Conservation (phyloP, 2,113 vertebrate genomes). For the Chlamydotis undulata region DNA sequence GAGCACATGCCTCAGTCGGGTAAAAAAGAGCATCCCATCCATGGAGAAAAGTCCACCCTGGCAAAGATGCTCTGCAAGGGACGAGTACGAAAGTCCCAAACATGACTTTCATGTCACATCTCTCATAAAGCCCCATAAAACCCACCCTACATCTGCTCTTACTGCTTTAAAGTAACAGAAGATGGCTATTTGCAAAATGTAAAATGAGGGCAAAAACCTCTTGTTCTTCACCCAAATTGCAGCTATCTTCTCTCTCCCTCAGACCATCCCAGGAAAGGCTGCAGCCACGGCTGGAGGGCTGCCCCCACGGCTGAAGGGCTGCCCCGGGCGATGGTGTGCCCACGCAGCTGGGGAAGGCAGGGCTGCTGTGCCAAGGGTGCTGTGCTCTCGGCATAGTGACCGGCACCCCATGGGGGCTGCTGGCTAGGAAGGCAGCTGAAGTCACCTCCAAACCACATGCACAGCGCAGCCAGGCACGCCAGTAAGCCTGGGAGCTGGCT, state of each 20-base stretch:
- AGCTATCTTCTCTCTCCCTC: fast-evolving
- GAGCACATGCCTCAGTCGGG: background rate
- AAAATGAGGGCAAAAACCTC: background rate
- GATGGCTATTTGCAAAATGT: background rate
- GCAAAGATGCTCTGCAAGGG: background rate
- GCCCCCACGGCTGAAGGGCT: fast-evolving
- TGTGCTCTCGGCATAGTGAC: fast-evolving
- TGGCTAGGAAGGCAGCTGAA: background rate
- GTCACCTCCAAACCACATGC: background rate
- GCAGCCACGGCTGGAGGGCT: background rate
- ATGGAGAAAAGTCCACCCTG: background rate
- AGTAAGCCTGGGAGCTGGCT: background rate
- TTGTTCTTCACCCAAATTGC: background rate
- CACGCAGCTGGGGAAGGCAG: background rate
- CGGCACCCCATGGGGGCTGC: fast-evolving
- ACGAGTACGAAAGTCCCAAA: background rate
- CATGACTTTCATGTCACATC: fast-evolving
- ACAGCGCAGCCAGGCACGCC: fast-evolving
- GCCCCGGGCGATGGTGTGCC: fast-evolving
- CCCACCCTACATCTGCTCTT: background rate
- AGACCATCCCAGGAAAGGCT: fast-evolving
- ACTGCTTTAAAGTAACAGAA: background rate
- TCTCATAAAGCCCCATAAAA: background rate
- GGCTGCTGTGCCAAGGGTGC: background rate
- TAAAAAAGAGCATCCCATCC: background rate